Evolutionary conservation across 2,888 invertebrate genomes (phyloP).

Genomic region (Nomada ferruginata): DNA sequence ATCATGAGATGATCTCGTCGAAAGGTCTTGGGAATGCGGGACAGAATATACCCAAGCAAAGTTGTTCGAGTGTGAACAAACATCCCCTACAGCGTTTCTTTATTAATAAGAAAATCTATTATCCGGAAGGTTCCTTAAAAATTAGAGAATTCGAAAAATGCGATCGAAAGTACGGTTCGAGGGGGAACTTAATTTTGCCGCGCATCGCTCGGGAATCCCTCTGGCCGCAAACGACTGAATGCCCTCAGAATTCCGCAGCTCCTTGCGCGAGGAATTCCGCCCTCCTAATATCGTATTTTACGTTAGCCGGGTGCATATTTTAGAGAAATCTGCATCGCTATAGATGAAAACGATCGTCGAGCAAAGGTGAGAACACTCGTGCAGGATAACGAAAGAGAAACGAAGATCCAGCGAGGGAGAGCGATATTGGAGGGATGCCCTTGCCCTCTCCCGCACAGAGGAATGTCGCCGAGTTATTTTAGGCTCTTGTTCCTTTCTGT

Average conservation of each 20-base stretch:
- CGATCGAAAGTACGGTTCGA: background rate
- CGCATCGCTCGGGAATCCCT: background rate
- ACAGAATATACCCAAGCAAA: no score
- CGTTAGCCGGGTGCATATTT: constrained; percentile 73
- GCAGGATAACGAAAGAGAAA: constrained; percentile 16
- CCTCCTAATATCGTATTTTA: constrained; percentile 64
- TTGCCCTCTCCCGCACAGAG: constrained; percentile 51
- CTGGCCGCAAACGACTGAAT: constrained; percentile 22
- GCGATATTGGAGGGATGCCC: constrained; percentile 50
- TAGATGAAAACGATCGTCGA: constrained; percentile 60
- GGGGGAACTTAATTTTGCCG: constrained; percentile 6
- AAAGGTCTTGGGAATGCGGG: no score
- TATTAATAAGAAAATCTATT: background rate
- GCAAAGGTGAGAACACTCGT: constrained; percentile 50
- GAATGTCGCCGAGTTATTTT: constrained; percentile 79
- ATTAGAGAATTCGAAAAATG: background rate
- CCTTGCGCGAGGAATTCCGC: constrained; percentile 57
- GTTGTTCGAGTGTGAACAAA: no score
- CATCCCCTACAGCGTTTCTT: no score
- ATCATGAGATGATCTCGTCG: no score
- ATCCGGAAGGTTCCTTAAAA: background rate
- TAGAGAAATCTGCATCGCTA: constrained; percentile 65
- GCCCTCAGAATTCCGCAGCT: constrained; percentile 39
- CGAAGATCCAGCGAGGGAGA: constrained; percentile 15
- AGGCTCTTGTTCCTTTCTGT: constrained; percentile 67